Evolutionary conservation across 1,140 invertebrate genomes (phyloP).

Genomic region (Microplitis mediator): DNA sequence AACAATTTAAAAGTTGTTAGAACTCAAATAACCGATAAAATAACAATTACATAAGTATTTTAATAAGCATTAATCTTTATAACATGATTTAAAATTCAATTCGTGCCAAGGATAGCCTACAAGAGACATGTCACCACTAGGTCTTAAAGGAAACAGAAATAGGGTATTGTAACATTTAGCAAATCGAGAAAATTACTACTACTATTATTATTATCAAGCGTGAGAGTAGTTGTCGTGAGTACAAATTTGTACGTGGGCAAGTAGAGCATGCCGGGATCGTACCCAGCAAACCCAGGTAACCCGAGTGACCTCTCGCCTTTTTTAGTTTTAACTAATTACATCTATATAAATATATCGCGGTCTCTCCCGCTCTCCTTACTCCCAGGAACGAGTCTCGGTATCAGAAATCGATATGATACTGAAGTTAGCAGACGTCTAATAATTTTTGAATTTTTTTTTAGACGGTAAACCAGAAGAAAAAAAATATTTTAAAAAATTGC

Average conservation of each 20-base stretch:
- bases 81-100: slow-evolving; percentile 9
- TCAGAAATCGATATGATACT: no score
- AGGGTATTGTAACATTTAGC: slow-evolving; percentile 37
- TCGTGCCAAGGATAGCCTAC: slow-evolving; percentile 33
- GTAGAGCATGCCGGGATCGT: slow-evolving; percentile 8
- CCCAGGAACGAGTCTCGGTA: no score
- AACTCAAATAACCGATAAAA: neutral
- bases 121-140: slow-evolving; percentile 17
- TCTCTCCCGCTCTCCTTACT: no score
- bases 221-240: neutral
- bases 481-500: no score
- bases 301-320: no score
- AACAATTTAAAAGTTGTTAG: no score
- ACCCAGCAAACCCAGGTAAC: neutral
- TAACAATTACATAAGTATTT: slow-evolving; percentile 37
- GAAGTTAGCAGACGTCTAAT: no score
- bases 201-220: neutral
- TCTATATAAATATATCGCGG: no score
- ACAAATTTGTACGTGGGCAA: slow-evolving; percentile 1
- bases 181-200: neutral
- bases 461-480: no score
- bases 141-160: slow-evolving; percentile 32
- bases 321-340: neutral
- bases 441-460: no score
- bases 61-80: slow-evolving; percentile 33